A percentile compares a stretch with the other conserved stretches of the same genome.
These are phyloP conservation scores for Alces alces DNA, from an alignment of 2,113 vertebrate species.

Conservation along the genomic window DNA sequence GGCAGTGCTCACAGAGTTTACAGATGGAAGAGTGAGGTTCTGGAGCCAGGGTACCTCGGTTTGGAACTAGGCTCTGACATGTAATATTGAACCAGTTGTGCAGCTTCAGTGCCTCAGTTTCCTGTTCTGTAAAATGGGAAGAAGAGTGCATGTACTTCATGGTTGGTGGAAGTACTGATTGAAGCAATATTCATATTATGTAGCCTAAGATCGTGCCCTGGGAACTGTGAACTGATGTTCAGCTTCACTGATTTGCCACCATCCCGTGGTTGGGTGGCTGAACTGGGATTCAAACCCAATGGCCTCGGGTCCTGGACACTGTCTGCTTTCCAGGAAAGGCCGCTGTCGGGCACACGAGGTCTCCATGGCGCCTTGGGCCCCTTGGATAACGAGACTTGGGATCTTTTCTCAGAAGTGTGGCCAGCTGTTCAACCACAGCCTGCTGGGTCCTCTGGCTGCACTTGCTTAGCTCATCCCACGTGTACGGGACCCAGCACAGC, in stretches of 20 bases:
- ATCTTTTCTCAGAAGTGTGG: neutral
- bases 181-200: rapidly evolving
- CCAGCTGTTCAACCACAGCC: neutral
- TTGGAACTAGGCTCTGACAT: neutral
- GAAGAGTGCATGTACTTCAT: rapidly evolving
- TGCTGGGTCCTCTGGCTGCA: rapidly evolving
- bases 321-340: neutral
- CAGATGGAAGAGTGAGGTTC: neutral
- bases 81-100: too few species aligned
- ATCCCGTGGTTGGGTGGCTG: rapidly evolving
- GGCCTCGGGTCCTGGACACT: neutral
- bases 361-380: rapidly evolving
- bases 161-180: neutral
- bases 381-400: neutral
- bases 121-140: neutral
- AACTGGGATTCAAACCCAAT: neutral
- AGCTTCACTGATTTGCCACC: too few species aligned
- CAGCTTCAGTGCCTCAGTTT: neutral
- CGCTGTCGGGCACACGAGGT: rapidly evolving
- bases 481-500: rapidly evolving
- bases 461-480: neutral
- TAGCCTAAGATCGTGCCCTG: rapidly evolving
- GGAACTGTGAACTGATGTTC: neutral
- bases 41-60: neutral
- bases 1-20: rapidly evolving